Base-by-base conservation (phyloP, 2,113 vertebrate species). In the Sclerurus mexicanus region DNA sequence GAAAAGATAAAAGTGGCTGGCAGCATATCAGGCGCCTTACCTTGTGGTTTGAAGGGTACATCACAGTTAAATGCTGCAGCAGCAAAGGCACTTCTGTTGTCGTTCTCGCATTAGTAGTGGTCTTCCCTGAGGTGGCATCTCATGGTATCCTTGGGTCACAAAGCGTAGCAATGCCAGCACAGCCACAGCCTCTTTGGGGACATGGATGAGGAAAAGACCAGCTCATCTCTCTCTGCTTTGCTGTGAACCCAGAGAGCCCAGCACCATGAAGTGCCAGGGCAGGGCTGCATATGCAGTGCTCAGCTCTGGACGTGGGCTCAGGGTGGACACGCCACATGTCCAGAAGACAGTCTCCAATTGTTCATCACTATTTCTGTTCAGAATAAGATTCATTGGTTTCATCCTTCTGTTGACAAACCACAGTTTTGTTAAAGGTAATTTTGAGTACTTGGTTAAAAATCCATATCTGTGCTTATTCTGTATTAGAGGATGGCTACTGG, bases 281-380 rank as follows among this genome's bases (percentile, higher is more conserved):
- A 21, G 13, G 44, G 49, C 52, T n/a, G 3, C 1, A 0, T 10
- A 3, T 9, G 55, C 21, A 39, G 18, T 22, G 37, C 14, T 40
- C 66, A 62, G 37, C 44, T 8, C 39, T 14, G 44, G 16, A 12
- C 4, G 1, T 1, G 14, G n/a, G 15, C 37, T 60, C 19, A 23
- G 24, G 58, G 12, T 56, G 49, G 37, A 9, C 12, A 7, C 0
- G 0, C 5, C 16, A 27, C 19, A 7, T 8, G 4, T 23, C n/a
- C 50, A 19, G 15, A 91, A 55, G 27, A 46, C 7, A 28, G 66
- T 44, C 25, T 71, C 35, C 18, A 30, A 21, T 37, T 8, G 0
- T 27, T 75, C 2, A 1, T 39, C 20, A 11, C 8, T 50, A 21
- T 52, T 90, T 84, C 80, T 84, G 9, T 52, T 79, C 31, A 85